Evolutionary conservation across 2,797 vertebrate species (phyloP).

Genomic region (Cynopterus sphinx): DNA sequence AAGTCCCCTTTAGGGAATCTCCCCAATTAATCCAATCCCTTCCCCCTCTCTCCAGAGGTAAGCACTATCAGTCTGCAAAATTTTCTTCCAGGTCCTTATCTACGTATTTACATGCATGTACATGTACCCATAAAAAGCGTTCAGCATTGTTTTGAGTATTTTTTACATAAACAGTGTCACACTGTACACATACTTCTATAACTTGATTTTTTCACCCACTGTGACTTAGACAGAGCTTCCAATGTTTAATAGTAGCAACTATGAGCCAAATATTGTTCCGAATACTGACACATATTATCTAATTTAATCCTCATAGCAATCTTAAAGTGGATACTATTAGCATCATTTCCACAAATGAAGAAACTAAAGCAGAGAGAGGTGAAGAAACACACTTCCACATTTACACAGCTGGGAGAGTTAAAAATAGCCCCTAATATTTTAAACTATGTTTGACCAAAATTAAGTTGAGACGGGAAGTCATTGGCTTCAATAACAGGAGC

Average conservation of each 20-base stretch:
- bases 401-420: background rate
- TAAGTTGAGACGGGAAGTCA: background rate
- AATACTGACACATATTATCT: background rate
- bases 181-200: background rate
- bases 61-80: background rate
- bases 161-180: background rate
- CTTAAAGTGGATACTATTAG: background rate
- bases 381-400: background rate
- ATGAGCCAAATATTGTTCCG: background rate
- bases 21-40: background rate
- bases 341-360: background rate
- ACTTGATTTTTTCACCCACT: background rate
- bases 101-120: background rate
- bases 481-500: background rate
- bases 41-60: background rate
- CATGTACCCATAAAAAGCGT: background rate
- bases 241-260: background rate
- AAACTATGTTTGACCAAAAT: background rate
- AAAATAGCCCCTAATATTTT: conserved; percentile 26
- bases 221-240: background rate
- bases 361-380: background rate
- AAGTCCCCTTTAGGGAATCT: background rate
- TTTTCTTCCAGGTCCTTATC: background rate
- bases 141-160: background rate
- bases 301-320: background rate